Conservation (phyloP, 2,113 vertebrate genomes). For the Pterocles burchelli region DNA sequence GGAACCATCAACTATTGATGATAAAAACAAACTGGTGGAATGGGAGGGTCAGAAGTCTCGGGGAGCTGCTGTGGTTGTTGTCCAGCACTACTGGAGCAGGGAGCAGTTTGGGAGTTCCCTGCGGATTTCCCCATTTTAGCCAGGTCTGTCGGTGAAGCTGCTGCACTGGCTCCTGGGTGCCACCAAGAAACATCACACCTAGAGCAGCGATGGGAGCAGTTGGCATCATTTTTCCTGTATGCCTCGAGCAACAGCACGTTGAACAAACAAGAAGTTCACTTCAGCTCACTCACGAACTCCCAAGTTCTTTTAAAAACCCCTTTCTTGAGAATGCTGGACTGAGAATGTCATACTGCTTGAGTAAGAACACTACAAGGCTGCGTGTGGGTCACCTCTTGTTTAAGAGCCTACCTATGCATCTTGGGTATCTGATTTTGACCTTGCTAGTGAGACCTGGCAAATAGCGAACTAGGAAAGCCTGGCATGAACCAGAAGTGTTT, state of each 20-base stretch:
- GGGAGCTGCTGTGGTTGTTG: background rate
- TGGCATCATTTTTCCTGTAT: background rate
- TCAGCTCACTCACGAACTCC: background rate
- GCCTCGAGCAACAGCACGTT: rapidly evolving
- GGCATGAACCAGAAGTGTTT: background rate
- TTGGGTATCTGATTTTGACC: background rate
- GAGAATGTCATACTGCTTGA: background rate
- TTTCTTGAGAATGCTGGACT: background rate
- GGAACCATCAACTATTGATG: background rate
- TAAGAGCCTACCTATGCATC: background rate
- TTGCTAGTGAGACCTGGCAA: background rate
- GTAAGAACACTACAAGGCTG: background rate
- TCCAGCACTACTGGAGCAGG: background rate
- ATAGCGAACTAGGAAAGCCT: background rate
- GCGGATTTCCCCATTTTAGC: background rate
- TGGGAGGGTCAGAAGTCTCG: background rate
- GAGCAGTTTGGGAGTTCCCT: background rate
- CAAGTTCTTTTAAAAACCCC: background rate
- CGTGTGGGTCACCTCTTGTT: background rate
- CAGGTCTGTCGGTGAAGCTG: background rate
- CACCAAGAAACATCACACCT: background rate
- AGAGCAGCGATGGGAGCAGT: background rate
- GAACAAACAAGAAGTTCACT: background rate
- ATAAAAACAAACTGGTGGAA: background rate
- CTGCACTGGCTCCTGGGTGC: background rate